Evolutionary conservation across 2,888 invertebrate genomes (phyloP), one percentile per base, ranked within the genome.

Genomic region (Calameuta pallipes): DNA sequence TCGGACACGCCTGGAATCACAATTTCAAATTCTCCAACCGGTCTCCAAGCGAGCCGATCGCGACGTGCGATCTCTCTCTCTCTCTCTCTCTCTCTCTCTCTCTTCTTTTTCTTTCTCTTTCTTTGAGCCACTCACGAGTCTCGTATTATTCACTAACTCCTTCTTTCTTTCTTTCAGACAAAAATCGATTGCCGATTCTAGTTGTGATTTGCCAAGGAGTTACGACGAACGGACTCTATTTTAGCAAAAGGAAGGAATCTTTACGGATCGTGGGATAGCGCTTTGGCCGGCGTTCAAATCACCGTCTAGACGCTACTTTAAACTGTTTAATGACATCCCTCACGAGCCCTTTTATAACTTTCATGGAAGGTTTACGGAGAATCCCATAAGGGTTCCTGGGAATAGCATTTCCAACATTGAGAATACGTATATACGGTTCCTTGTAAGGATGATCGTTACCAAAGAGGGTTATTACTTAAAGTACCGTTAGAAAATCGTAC

Each of bases 1-100:
- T 75, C 77, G 84, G 86, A 89, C 89, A 87, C 87, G 89, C 86
- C 85, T 89, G 86, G 88, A 88, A 89, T 89, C 84, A 86, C 88
- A 89, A 89, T 87, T 88, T 86, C 83, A 85, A 86, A 85, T 83
- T 83, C 79, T 84, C 83, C 76, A 81, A 84, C 83, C 81, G 84
- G 79, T 81, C 78, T 78, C 81, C 76, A 78, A 76, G 75, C 71
- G 33, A 71, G 34, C 71, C 71, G 71, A 71, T 71, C 71, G 71
- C 71, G 34, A 71, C 71, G 71, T 71, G 71, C 71, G 71, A 71
- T 34, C 31, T 71, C 15, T 71, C 71, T 71, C 70, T 30, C 70
- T 69, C n/a, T 69, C 30, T 37, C 12, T 2, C 33, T 33, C 33
- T 3, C 2, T 11, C 2, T 3, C 11, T 12, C 1, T 6, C 4